Percentiles rank a stretch among this genome's conserved stretches.
phyloP scores from a whole-genome alignment of 2,888 invertebrate genomes.

The Petrolisthes cinctipes region DNA sequence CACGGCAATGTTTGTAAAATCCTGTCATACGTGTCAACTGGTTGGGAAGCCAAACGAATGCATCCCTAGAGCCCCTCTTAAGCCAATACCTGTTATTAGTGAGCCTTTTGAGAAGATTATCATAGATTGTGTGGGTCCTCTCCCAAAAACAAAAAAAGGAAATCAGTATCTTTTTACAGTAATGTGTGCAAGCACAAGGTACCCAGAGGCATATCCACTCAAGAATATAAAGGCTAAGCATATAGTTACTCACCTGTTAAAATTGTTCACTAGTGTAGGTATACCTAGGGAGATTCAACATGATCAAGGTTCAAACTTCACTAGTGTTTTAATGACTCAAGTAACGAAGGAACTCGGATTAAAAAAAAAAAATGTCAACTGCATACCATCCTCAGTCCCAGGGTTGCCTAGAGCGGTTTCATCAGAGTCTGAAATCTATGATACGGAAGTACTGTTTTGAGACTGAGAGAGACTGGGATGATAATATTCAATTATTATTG shows the following conservation, averaged over 20 bases:
- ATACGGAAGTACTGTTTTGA: slow-evolving; percentile 18
- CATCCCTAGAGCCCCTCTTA: not conserved
- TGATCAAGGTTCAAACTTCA: slow-evolving; percentile 25
- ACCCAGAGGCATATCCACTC: slow-evolving; percentile 19
- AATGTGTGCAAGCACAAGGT: not conserved
- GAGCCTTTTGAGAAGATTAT: slow-evolving; percentile 13
- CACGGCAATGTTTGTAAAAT: not conserved
- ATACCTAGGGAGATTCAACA: slow-evolving; percentile 3
- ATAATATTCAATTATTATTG: not conserved
- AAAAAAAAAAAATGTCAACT: not conserved
- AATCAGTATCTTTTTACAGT: not conserved
- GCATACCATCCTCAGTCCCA: slow-evolving; percentile 4
- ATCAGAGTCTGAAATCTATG: slow-evolving; percentile 16
- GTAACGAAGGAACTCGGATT: not conserved
- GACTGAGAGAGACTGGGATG: slow-evolving; percentile 1
- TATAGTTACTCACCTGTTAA: not conserved
- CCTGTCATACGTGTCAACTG: slow-evolving; percentile 20
- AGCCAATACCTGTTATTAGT: not conserved
- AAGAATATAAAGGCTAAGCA: not conserved
- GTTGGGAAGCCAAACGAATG: slow-evolving; percentile 11
- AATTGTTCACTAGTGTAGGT: not conserved
- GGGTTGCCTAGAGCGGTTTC: slow-evolving; percentile 23
- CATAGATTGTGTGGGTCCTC: slow-evolving; percentile 24
- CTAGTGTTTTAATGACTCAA: not conserved
- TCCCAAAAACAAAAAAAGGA: slow-evolving; percentile 11